Evolutionary conservation across 2,113 vertebrate species (phyloP).

Genomic region (Merops nubicus): DNA sequence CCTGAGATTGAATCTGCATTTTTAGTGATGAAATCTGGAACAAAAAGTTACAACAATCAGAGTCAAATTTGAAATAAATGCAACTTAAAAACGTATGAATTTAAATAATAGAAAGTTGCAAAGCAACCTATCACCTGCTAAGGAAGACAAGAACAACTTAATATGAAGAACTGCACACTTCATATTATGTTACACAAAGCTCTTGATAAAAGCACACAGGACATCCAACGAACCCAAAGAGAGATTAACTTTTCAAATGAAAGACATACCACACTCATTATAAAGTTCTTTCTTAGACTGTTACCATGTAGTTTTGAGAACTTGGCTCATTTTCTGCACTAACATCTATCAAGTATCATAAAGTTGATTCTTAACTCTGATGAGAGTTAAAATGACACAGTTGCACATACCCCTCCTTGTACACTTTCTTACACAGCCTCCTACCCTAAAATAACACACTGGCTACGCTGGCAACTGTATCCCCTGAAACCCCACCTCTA

Average conservation of each 20-base stretch:
- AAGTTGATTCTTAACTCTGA: neutral
- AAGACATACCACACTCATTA: neutral
- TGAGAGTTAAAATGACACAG: neutral
- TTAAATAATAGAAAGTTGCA: neutral
- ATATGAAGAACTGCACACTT: neutral
- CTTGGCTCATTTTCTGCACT: neutral
- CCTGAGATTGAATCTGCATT: conserved; percentile 93
- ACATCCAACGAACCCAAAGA: neutral
- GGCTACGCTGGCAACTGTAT: neutral
- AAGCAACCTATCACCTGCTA: neutral
- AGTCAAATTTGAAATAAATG: neutral
- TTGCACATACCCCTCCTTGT: neutral
- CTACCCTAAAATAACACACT: neutral
- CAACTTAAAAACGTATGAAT: neutral
- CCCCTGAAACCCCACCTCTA: neutral
- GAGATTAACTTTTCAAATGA: neutral
- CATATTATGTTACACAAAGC: neutral
- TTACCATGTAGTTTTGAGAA: neutral
- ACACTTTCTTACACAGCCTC: neutral
- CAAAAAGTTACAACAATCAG: neutral
- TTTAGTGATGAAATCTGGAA: conserved; percentile 91
- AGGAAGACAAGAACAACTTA: neutral
- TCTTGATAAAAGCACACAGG: neutral
- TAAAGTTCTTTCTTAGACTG: neutral
- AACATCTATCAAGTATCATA: neutral